phyloP scores from a whole-genome alignment of 2,888 invertebrate genomes.

The Ypsolopha scabrella region DNA sequence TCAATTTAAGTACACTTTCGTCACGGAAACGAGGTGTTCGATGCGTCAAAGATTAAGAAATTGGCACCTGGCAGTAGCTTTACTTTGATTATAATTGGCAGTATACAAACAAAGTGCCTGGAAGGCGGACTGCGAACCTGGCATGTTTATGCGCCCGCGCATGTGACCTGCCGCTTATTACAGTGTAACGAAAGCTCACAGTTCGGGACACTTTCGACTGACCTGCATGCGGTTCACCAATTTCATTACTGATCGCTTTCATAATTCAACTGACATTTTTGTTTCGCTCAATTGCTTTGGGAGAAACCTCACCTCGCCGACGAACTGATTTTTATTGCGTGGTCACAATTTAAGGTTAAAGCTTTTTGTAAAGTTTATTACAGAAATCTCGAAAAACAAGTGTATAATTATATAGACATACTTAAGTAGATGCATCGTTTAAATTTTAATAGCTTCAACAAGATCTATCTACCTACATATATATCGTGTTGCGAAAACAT shows the following conservation, averaged over 20 bases:
- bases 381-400: too few species aligned
- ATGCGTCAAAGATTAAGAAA: conserved; percentile 50
- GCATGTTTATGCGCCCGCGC: conserved; percentile 59
- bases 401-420: too few species aligned
- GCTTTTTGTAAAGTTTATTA: neutral
- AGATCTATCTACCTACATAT: neutral
- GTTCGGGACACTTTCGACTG: conserved; percentile 64
- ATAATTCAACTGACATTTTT: conserved; percentile 67
- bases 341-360: neutral
- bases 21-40: conserved; percentile 26
- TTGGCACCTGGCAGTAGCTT: conserved; percentile 43
- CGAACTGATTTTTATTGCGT: neutral
- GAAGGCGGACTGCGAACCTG: conserved; percentile 42
- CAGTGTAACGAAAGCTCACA: conserved; percentile 59
- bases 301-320: conserved; percentile 13
- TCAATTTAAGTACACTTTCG: too few species aligned
- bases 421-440: too few species aligned
- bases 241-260: conserved; percentile 65
- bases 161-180: conserved; percentile 41
- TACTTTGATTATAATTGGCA: conserved; percentile 57
- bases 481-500: conserved; percentile 27
- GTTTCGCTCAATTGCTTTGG: conserved; percentile 50
- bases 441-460: neutral
- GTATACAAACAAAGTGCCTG: conserved; percentile 60
- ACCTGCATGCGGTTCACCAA: conserved; percentile 46